Evolutionary conservation across 2,113 vertebrate species (phyloP), one percentile per base, ranked within the genome.

Genomic region (Callionymus lyra): DNA sequence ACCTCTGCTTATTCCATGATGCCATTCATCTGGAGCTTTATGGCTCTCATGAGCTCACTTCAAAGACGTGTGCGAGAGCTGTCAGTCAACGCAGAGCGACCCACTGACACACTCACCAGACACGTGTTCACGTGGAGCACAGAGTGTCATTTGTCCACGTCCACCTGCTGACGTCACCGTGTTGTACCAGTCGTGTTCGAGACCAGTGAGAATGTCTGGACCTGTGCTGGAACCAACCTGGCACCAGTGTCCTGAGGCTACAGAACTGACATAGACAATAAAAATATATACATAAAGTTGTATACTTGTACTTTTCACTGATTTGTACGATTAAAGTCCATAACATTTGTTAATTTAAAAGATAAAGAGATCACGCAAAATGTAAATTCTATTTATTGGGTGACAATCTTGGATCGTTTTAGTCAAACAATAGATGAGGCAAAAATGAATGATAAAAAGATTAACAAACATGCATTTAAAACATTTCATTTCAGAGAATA

Each of bases 11-110:
- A 15, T 76, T 82, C 72, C 50, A 72, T 77, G 77, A 78, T 81
- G 67, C 56, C 60, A 72, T 68, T 66, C 56, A 55, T 54, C 53
- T 61, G 45, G 31, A 31, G 37, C 57, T 71, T 75, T 70, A 82
- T 56, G 58, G 56, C 47, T 72, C 79, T 71, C 59, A 47, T 76
- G 80, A 82, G 79, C 63, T 83, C 76, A 80, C 64, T 61, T 81
- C 68, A 78, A 81, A 78, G 68, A 16, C 52, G 38, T 41, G 39
- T 48, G n/a, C n/a, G 47, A 65, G 70, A 65, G 47, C 49, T 51
- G 71, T 52, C 59, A 55, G 65, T 34, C 57, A 64, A 56, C 57
- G 65, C 51, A 61, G 68, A 57, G 57, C 46, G 41, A 59, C 58
- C 57, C 53, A 49, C 44, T 59, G 68, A 68, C 63, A 63, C 59